These are phyloP conservation scores for Chloropsis hardwickii DNA, from an alignment of 2,113 vertebrate species.

Conservation along the genomic window DNA sequence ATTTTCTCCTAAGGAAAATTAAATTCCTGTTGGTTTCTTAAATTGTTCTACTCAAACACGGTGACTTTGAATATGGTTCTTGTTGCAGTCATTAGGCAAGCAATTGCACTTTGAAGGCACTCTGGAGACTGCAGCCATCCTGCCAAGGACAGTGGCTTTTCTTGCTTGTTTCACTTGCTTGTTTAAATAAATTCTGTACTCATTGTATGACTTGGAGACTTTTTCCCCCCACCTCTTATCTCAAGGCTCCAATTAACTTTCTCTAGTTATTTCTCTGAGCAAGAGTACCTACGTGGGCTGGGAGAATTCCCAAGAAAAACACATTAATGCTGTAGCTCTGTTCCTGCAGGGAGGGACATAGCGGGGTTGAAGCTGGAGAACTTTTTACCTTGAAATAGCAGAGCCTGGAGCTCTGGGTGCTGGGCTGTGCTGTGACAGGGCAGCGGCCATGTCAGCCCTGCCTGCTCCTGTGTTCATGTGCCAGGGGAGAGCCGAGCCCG, in stretches of 20 bases:
- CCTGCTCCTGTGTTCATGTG: no score
- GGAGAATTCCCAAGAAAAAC: not conserved
- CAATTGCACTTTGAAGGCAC: not conserved
- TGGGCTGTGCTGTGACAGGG: not conserved
- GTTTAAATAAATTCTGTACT: not conserved
- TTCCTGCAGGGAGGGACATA: fast-evolving
- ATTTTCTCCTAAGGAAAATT: not conserved
- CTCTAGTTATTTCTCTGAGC: not conserved
- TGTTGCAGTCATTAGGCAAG: not conserved
- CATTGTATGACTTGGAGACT: not conserved
- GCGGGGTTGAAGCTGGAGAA: fast-evolving
- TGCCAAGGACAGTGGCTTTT: not conserved
- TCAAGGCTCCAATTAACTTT: not conserved
- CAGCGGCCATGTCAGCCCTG: not conserved
- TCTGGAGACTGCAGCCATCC: not conserved
- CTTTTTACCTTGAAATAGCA: not conserved
- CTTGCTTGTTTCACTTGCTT: not conserved
- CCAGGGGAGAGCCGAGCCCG: fast-evolving
- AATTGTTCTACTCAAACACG: not conserved
- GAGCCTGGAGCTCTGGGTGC: not conserved
- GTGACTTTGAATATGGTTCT: not conserved
- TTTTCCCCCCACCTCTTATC: fast-evolving
- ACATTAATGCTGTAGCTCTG: no score
- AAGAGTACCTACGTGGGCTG: not conserved
- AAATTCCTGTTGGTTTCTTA: not conserved